Evolutionary conservation across 1,140 invertebrate species (phyloP).

Genomic region (Limonius californicus): DNA sequence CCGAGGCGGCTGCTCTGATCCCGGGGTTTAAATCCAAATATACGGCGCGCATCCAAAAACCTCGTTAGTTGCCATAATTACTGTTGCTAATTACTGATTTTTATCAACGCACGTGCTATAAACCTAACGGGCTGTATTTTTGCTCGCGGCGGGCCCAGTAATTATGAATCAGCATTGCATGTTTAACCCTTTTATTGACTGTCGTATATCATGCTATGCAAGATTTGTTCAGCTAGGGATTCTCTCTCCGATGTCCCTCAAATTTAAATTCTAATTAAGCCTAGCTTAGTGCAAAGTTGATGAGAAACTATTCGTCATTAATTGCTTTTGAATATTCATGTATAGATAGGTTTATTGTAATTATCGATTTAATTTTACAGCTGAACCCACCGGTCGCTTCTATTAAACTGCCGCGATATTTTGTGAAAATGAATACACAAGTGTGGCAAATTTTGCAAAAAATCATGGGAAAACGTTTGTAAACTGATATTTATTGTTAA

Average conservation of each 20-base stretch:
- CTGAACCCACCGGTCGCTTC: too few relatives aligned
- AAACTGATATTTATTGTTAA: too few relatives aligned
- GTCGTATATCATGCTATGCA: slow-evolving; percentile 36
- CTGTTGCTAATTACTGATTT: slow-evolving; percentile 47
- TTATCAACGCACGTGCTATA: slow-evolving; percentile 45
- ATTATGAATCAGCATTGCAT: slow-evolving; percentile 45
- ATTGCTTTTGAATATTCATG: slow-evolving; percentile 13
- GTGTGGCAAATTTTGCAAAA: too few relatives aligned
- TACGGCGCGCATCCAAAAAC: slow-evolving; percentile 37
- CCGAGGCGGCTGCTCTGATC: slow-evolving; percentile 30
- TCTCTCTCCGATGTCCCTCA: slow-evolving; percentile 7
- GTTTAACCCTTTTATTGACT: slow-evolving; percentile 41
- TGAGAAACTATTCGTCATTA: slow-evolving; percentile 12
- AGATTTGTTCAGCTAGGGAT: slow-evolving; percentile 26
- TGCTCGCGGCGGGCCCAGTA: slow-evolving; percentile 29
- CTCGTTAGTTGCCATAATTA: slow-evolving; percentile 48
- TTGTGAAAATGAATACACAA: too few relatives aligned
- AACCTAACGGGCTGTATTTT: slow-evolving; percentile 36
- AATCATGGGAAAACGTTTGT: too few relatives aligned
- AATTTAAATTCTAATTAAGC: slow-evolving; percentile 15
- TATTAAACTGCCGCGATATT: too few relatives aligned
- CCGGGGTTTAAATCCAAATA: slow-evolving; percentile 29
- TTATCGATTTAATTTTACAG: background rate
- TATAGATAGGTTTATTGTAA: background rate
- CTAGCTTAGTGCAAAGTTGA: slow-evolving; percentile 9